These are phyloP conservation scores for Syngnathus scovelli DNA, from an alignment of 2,113 vertebrate species.

Conservation along the genomic window DNA sequence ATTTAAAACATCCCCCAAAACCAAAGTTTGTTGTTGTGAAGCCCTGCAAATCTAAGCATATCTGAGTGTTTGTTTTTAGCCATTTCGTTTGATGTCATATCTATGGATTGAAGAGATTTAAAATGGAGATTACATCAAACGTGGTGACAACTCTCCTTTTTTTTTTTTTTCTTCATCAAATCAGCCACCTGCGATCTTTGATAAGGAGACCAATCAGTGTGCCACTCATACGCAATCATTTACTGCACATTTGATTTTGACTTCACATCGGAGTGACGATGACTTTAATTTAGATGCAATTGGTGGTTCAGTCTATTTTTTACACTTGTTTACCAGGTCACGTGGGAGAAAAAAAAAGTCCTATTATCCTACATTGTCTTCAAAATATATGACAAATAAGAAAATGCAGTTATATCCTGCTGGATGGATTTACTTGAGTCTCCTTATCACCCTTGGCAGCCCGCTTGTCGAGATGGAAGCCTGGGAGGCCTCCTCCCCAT, in stretches of 20 bases:
- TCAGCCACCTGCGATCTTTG: slow-evolving; percentile 64
- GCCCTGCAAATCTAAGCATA: neutral
- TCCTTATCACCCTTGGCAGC: slow-evolving; percentile 31
- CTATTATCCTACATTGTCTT: neutral
- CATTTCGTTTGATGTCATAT: slow-evolving; percentile 56
- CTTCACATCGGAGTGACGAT: neutral
- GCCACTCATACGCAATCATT: slow-evolving; percentile 21
- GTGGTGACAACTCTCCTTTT: slow-evolving; percentile 22
- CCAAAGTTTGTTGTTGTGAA: neutral
- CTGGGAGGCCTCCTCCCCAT: slow-evolving; percentile 21
- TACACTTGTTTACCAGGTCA: neutral
- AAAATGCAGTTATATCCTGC: neutral
- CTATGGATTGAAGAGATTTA: slow-evolving; percentile 50
- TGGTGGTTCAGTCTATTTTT: neutral
- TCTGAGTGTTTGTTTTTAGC: slow-evolving; percentile 34
- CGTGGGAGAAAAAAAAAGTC: neutral
- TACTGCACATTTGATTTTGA: slow-evolving; percentile 27
- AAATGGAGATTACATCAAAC: slow-evolving; percentile 52
- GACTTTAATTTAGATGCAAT: slow-evolving; percentile 1
- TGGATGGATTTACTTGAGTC: slow-evolving; percentile 8
- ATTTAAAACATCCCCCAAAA: neutral
- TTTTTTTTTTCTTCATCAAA: slow-evolving; percentile 33
- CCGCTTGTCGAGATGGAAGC: slow-evolving; percentile 24
- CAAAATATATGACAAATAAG: neutral
- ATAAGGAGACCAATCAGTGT: slow-evolving; percentile 62